Evolutionary conservation across 2,113 vertebrate species (phyloP).

Genomic region (Isichthys henryi): DNA sequence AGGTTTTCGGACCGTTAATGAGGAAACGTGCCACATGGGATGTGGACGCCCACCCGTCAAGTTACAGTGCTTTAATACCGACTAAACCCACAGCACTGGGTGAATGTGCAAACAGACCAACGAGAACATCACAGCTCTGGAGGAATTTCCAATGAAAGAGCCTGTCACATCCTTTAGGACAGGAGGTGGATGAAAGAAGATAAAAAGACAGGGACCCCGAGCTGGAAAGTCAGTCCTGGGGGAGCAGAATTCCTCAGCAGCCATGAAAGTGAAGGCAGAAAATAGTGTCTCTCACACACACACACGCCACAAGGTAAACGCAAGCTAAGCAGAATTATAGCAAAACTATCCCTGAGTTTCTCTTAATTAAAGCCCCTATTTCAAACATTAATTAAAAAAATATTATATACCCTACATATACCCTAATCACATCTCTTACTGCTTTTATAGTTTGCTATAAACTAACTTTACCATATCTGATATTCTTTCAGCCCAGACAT

Average conservation of each 20-base stretch:
- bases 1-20: neutral
- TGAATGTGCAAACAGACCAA: neutral
- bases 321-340: neutral
- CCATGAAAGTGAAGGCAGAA: neutral
- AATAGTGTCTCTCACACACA: neutral
- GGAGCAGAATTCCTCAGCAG: constrained; percentile 21
- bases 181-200: constrained; percentile 30
- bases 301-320: neutral
- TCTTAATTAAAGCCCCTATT: neutral
- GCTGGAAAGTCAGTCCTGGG: constrained; percentile 25
- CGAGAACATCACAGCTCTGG: neutral
- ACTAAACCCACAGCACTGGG: neutral
- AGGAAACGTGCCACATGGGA: neutral
- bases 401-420: neutral
- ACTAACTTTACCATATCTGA: neutral
- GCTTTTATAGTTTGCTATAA: neutral
- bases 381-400: neutral
- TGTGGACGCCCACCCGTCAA: neutral
- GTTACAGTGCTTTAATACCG: neutral
- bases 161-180: constrained; percentile 1
- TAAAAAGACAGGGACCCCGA: neutral
- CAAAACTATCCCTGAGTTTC: neutral
- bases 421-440: neutral
- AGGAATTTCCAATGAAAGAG: neutral
- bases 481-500: neutral